Base-by-base conservation (phyloP, 2,113 vertebrate genomes). In the Mus spicilegus region DNA sequence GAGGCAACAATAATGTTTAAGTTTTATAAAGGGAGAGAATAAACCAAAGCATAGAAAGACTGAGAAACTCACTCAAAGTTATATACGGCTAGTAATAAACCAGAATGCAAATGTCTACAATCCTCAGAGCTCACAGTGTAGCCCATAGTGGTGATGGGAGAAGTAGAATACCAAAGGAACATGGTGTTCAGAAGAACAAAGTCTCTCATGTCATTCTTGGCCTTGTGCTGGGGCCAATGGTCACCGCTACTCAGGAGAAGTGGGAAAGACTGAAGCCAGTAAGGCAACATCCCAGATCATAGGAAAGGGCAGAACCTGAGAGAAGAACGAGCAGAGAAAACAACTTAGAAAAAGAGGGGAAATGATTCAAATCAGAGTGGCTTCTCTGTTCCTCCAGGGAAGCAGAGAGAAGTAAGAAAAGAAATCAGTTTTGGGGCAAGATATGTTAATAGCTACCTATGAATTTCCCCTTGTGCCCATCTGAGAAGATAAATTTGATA, bases 401-500 rank as follows among this genome's bases (percentile, higher is more conserved):
- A 91, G 19, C 67, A 46, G 85, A 51, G 84, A 93, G 67, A 82
- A 93, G 42, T 33, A 51, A 91, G n/a, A 77, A 89, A 84, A 90
- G 51, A 86, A 22, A 75, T 94, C 36, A 12, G 63, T 46, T 90
- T 89, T 89, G 65, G 28, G 65, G 67, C 36, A 54, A 49, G 14
- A 51, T 51, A 51, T 76, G 72, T 85, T 54, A 36, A 36, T 36
- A 78, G 33, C 70, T 14, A 69, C 87, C 30, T 70, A 7, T 49
- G 90, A 88, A 80, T 82, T 97, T 95, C 14, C 73, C 65, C 84
- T 91, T 97, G 81, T 90, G 77, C 24, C 95, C 49, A 39, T 69
- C 22, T 56, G 86, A 96, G 51, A 69, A 90, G 96, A 96, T 93
- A 84, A 94, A 95, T 95, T 51, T 58, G 82, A 89, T 75, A 95